Conservation (phyloP, 35 echinoderm and acorn worm species). For the Diadema setosum region DNA sequence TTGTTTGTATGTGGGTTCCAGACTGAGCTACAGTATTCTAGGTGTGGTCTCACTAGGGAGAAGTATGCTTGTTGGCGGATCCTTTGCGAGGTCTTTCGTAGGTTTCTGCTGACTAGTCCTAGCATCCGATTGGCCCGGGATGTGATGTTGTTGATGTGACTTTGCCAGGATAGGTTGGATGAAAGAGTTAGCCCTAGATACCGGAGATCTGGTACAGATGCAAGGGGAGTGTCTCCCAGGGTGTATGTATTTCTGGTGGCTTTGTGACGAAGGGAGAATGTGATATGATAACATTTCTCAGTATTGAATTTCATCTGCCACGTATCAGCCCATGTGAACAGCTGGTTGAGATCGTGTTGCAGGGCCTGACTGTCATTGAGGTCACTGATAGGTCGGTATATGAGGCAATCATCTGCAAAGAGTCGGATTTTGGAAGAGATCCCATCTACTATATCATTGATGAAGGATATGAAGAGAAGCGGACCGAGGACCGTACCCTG, state of each 20-base stretch:
- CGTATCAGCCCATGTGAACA: too few relatives aligned
- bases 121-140: conserved; percentile 36
- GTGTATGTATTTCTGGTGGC: not conserved
- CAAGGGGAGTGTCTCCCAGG: not conserved
- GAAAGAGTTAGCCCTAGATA: too few relatives aligned
- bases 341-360: not conserved
- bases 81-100: not conserved
- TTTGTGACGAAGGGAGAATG: not conserved
- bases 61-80: too few relatives aligned
- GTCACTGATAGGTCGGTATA: not conserved
- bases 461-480: too few relatives aligned
- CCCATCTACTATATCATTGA: not conserved
- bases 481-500: too few relatives aligned
- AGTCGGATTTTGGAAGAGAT: not conserved
- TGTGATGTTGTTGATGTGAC: too few relatives aligned
- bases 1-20: too few relatives aligned
- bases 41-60: conserved; percentile 12
- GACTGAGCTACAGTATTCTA: conserved; percentile 30
- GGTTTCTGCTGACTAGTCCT: not conserved
- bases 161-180: too few relatives aligned
- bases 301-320: not conserved
- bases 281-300: not conserved
- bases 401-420: not conserved
- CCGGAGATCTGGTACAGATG: too few relatives aligned
- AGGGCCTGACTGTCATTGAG: not conserved